Evolutionary conservation across 2,797 vertebrate species (phyloP), one percentile per base, ranked within the genome.

Genomic region (Pyrocephalus nanus): DNA sequence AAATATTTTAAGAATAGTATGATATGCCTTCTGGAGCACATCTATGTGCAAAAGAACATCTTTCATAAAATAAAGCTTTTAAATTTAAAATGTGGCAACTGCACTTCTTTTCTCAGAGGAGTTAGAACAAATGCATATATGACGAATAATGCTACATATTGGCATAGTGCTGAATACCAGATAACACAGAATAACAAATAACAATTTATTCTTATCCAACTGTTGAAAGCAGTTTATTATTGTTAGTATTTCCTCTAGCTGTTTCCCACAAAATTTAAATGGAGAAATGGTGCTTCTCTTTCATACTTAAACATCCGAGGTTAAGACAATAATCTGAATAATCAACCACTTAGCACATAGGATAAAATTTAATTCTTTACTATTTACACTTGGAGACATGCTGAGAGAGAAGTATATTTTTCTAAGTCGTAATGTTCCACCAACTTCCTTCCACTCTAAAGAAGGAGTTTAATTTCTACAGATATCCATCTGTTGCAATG

Each of bases 31-130:
- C 74, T 86, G 23, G 29, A 90, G 6, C 54, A 76, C 32, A 27
- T 42, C 48, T 60, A 42, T n/a, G 57, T 78, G 81, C 45, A 93
- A 93, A 95, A 72, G 53, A 74, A 0, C n/a, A 67, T 47, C 15
- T 88, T 79, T 91, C 29, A 11, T 88, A 60, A 94, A 91, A 80
- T 43, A 84, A 92, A 86, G 3, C 15, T 81, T 93, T 76, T 53
- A 74, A 14, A 81, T 91, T 96, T 91, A 34, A 85, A 66, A 53
- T 67, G 27, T 57, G 69, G 18, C 21, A 78, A 75, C n/a, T 57
- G 3, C 5, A 54, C 4, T 58, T 58, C 17, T 93, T 86, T 88
- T 80, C 38, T 90, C 53, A 45, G 12, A 88, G 48, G 30, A 84
- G 6, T 6, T 26, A 82, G 76, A 42, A 89, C 40, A 78, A 86